Evolutionary conservation across 2,888 invertebrate species (phyloP).

Genomic region (Callimorpha dominula): DNA sequence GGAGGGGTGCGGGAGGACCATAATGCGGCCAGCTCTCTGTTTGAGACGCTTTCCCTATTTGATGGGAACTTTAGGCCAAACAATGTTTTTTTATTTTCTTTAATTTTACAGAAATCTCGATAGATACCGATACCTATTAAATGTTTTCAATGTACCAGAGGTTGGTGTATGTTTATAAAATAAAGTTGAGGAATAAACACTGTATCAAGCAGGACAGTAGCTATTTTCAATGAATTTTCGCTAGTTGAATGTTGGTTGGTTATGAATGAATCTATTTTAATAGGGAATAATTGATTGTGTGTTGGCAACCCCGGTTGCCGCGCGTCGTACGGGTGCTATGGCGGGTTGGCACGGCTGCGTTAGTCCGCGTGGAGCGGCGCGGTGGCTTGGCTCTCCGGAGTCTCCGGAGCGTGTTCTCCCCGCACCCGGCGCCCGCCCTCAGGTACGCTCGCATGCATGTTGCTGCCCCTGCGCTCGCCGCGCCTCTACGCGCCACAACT

Average conservation of each 20-base stretch:
- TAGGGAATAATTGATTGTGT: background rate
- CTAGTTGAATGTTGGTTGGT: background rate
- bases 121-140: background rate
- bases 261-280: background rate
- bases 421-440: slow-evolving; percentile 73
- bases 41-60: slow-evolving; percentile 14
- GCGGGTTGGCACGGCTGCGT: slow-evolving; percentile 58
- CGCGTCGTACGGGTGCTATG: slow-evolving; percentile 54
- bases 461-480: slow-evolving; percentile 50
- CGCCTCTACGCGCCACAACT: slow-evolving; percentile 54
- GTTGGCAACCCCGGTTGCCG: slow-evolving; percentile 59
- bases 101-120: background rate
- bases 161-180: background rate
- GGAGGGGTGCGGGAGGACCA: slow-evolving; percentile 74
- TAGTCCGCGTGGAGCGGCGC: slow-evolving; percentile 82
- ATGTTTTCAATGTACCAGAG: background rate
- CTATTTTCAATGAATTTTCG: background rate
- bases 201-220: background rate
- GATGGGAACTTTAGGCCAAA: slow-evolving; percentile 8
- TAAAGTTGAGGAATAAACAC: background rate
- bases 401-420: slow-evolving; percentile 57
- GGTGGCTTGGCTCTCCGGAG: slow-evolving; percentile 65
- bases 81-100: background rate
- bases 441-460: slow-evolving; percentile 69
- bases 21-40: slow-evolving; percentile 62